These are phyloP conservation scores for Procavia capensis DNA, from an alignment of 2,113 vertebrate genomes.

Conservation along the genomic window DNA sequence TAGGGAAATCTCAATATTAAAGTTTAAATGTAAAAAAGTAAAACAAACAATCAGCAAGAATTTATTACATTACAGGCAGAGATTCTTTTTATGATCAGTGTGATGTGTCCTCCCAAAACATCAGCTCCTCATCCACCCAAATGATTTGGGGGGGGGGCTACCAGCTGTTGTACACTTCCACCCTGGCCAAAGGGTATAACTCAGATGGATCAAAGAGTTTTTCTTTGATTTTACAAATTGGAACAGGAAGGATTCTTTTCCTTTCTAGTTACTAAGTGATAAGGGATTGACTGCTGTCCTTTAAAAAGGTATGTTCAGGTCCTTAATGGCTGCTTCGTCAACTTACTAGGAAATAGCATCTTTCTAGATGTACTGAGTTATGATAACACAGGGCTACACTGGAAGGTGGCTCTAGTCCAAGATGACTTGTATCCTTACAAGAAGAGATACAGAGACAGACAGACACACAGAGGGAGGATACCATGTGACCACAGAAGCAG, in stretches of 20 bases:
- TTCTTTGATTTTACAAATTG: slow-evolving; percentile 13
- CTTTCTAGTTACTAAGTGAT: background rate
- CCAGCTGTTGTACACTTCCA: background rate
- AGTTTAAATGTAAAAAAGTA: background rate
- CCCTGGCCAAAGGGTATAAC: background rate
- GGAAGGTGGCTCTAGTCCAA: background rate
- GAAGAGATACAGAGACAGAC: background rate
- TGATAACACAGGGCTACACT: too few species aligned
- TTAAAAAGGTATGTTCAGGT: too few species aligned
- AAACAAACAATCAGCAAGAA: slow-evolving; percentile 22
- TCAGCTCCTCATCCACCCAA: background rate
- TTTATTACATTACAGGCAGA: background rate
- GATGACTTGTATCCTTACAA: background rate
- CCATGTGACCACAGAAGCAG: background rate
- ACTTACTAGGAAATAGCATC: too few species aligned
- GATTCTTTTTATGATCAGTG: background rate
- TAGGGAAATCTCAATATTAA: background rate
- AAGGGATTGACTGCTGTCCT: too few species aligned
- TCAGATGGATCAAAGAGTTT: background rate
- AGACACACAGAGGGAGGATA: background rate
- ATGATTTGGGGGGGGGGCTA: background rate
- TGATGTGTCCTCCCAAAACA: slow-evolving; percentile 18
- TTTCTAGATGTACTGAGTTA: too few species aligned
- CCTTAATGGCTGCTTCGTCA: too few species aligned
- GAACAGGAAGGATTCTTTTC: background rate